Evolutionary conservation across 2,113 vertebrate genomes (phyloP).

Genomic region (Pundamilia nyererei): DNA sequence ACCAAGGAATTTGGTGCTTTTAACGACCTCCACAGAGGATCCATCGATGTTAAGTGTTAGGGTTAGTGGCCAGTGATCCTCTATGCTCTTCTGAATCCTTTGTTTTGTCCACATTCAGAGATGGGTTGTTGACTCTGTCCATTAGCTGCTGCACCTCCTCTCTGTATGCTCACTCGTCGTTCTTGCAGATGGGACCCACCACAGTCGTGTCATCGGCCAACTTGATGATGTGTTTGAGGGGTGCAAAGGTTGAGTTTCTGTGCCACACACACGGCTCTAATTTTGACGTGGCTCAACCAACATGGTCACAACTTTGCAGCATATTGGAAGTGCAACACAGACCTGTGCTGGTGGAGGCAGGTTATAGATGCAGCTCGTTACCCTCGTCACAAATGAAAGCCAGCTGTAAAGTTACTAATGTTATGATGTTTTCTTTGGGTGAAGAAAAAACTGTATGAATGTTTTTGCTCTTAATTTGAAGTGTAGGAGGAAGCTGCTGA

Average conservation of each 20-base stretch:
- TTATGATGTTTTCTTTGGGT: neutral
- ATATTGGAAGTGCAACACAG: rapidly evolving
- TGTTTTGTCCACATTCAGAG: neutral
- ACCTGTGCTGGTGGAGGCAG: neutral
- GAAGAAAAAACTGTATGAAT: neutral
- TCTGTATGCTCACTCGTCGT: neutral
- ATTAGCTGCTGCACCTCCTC: neutral
- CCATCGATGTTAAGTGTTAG: neutral
- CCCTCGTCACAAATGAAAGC: neutral
- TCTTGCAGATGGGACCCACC: neutral
- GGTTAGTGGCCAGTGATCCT: neutral
- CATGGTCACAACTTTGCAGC: neutral
- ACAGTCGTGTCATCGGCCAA: neutral
- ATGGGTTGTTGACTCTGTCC: neutral
- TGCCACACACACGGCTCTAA: neutral
- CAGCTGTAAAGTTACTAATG: neutral
- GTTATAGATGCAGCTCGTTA: neutral
- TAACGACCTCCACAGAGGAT: neutral
- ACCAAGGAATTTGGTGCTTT: neutral
- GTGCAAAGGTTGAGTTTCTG: neutral
- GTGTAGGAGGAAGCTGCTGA: neutral
- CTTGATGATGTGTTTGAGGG: neutral
- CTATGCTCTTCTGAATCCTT: neutral
- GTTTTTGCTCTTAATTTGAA: neutral
- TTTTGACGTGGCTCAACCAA: neutral